Base-by-base conservation (phyloP, 1,140 invertebrate species). In the Drosophila ogumai region DNA sequence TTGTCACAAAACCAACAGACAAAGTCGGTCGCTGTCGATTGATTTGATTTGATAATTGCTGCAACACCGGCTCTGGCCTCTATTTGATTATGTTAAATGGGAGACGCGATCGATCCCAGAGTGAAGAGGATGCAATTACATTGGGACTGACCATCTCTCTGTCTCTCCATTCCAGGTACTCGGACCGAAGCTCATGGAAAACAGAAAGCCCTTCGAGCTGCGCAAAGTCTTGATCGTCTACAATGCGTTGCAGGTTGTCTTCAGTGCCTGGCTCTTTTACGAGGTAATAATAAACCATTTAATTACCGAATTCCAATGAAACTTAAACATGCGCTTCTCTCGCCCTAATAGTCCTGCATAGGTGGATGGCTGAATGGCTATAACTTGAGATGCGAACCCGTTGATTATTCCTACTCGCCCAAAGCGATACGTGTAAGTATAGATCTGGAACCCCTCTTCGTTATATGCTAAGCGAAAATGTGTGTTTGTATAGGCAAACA, bases 111-210 rank as follows among this genome's bases (percentile, higher is more conserved):
- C 55, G 10, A 31, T 41, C 22, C 6, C 15, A 9, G 25, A 38
- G 3, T 32, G 19, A 47, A 32, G 65, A 54, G n/a, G 66, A 72
- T 68, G 49, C 41, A 52, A 46, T 38, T 32, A 56, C 47, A 32
- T 3, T 36, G 36, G 12, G 9, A 61, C 61, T 67, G 25, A 47
- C 49, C 36, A 28, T 5, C 15, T 9, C n/a, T 22, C 6, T 15
- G 8, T 22, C 8, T n/a, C 2, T 3, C 13, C 12, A 32, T 93
- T 93, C 13, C 91, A 96, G 94, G 93, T 95, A 87, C 81, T 97
- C 69, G 98, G 98, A 8, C 98, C 97, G 32, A 95, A 94, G 90
- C 93, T 97, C 57, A 99, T 99, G 98, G 96, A 97, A 93, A 96
- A 98, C 93, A 95, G 97, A 90, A 96, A 97, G 94, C 96, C 98